Evolutionary conservation across 2,113 vertebrate species (phyloP).

Genomic region (Rhombomys opimus): DNA sequence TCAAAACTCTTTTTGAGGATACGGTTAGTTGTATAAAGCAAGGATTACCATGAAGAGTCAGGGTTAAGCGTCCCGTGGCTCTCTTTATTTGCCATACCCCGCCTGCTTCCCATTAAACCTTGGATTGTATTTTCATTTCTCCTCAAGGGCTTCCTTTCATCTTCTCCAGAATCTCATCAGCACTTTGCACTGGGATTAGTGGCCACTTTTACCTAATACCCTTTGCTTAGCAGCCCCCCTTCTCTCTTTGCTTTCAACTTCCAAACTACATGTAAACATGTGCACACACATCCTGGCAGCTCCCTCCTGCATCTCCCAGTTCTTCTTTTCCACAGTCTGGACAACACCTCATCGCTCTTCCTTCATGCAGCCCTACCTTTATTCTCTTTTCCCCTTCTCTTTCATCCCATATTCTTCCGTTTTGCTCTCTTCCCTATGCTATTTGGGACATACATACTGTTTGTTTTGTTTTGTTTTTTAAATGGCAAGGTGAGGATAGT

Average conservation of each 20-base stretch:
- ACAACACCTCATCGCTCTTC: not conserved
- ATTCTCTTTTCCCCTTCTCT: too few relatives aligned
- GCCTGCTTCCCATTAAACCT: not conserved
- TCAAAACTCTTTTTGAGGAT: not conserved
- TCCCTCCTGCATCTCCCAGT: not conserved
- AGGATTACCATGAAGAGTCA: not conserved
- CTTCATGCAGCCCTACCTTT: not conserved
- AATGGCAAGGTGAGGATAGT: rapidly evolving
- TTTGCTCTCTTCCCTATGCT: rapidly evolving
- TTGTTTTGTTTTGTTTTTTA: too few relatives aligned
- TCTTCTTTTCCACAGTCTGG: not conserved
- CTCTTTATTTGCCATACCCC: not conserved
- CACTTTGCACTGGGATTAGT: not conserved
- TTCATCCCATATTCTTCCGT: not conserved
- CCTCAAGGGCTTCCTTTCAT: not conserved
- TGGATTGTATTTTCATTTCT: not conserved
- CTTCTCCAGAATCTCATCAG: not conserved
- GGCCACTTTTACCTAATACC: not conserved
- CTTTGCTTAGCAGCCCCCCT: not conserved
- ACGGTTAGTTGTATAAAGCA: not conserved
- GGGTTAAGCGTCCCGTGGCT: not conserved
- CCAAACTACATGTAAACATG: not conserved
- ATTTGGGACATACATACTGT: not conserved
- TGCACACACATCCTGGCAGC: not conserved
- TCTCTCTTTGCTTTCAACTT: not conserved